These are phyloP conservation scores for Gila robusta DNA, from an alignment of 2,797 vertebrate species.

Conservation along the genomic window DNA sequence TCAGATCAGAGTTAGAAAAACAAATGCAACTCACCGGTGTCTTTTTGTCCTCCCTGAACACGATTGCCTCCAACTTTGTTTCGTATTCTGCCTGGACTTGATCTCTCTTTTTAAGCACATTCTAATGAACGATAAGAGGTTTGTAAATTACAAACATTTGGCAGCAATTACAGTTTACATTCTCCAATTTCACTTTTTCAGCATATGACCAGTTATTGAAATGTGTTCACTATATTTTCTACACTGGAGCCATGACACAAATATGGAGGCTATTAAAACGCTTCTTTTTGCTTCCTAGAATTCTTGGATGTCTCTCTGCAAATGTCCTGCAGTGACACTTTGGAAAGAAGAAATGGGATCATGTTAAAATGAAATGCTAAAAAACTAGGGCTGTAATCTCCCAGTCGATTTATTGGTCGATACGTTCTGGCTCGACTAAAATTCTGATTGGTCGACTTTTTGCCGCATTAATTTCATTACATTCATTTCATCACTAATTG, in stretches of 20 bases:
- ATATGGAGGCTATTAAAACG: constrained; percentile 42
- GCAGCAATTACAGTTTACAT: not conserved
- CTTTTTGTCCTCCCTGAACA: constrained; percentile 90
- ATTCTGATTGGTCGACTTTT: no score
- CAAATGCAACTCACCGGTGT: constrained; percentile 82
- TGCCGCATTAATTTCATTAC: no score
- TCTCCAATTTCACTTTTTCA: not conserved
- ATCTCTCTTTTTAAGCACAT: constrained; percentile 94
- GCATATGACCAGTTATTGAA: not conserved
- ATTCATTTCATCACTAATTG: no score
- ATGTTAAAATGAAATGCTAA: constrained; percentile 5
- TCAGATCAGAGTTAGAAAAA: not conserved
- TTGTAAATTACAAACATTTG: not conserved
- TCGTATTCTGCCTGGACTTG: constrained; percentile 97
- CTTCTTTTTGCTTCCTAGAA: constrained; percentile 2
- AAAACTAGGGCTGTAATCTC: not conserved
- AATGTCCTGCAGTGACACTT: constrained; percentile 9
- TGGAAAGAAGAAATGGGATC: constrained; percentile 36
- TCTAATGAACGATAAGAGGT: constrained; percentile 74
- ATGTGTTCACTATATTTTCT: not conserved
- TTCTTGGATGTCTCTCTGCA: constrained; percentile 1
- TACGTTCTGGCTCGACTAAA: no score
- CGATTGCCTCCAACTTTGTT: constrained; percentile 90
- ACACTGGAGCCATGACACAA: not conserved
- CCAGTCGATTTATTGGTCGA: no score